These are phyloP conservation scores for Acanthochromis polyacanthus DNA, from an alignment of 2,113 vertebrate species.

Conservation along the genomic window DNA sequence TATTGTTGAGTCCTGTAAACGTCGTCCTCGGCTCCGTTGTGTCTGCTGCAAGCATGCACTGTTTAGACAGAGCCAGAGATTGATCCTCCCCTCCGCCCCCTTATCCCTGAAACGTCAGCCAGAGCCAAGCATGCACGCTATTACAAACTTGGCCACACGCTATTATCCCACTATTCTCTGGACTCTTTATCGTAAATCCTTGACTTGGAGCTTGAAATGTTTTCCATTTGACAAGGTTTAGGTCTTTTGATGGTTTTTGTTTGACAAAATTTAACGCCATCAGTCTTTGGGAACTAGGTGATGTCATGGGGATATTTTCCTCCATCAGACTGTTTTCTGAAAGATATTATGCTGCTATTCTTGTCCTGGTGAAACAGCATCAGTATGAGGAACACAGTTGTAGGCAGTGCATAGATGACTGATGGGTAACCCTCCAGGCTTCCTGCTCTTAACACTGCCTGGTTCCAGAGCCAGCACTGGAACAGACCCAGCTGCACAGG, in stretches of 20 bases:
- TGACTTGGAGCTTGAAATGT: slow-evolving; percentile 23
- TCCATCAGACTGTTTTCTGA: slow-evolving; percentile 55
- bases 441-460: slow-evolving; percentile 39
- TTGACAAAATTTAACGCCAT: slow-evolving; percentile 42
- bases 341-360: slow-evolving; percentile 63
- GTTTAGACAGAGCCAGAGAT: slow-evolving; percentile 82
- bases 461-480: slow-evolving; percentile 42
- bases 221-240: slow-evolving; percentile 50
- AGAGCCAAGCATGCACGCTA: slow-evolving; percentile 60
- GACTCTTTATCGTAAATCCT: slow-evolving; percentile 56
- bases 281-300: slow-evolving; percentile 60
- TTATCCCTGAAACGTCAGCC: slow-evolving; percentile 45
- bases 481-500: slow-evolving; percentile 26
- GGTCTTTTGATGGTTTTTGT: slow-evolving; percentile 41
- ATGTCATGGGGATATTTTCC: slow-evolving; percentile 58
- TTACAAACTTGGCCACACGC: slow-evolving; percentile 57
- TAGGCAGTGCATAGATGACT: slow-evolving; percentile 52
- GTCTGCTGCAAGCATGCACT: slow-evolving; percentile 72
- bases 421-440: slow-evolving; percentile 60
- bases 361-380: slow-evolving; percentile 64
- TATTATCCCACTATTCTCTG: slow-evolving; percentile 27
- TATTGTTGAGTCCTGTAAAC: slow-evolving; percentile 57
- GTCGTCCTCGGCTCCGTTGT: slow-evolving; percentile 66
- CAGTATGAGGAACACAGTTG: slow-evolving; percentile 30
- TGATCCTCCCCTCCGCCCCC: slow-evolving; percentile 65